phyloP scores from a whole-genome alignment of 2,113 vertebrate genomes.

The Myotis brandtii region DNA sequence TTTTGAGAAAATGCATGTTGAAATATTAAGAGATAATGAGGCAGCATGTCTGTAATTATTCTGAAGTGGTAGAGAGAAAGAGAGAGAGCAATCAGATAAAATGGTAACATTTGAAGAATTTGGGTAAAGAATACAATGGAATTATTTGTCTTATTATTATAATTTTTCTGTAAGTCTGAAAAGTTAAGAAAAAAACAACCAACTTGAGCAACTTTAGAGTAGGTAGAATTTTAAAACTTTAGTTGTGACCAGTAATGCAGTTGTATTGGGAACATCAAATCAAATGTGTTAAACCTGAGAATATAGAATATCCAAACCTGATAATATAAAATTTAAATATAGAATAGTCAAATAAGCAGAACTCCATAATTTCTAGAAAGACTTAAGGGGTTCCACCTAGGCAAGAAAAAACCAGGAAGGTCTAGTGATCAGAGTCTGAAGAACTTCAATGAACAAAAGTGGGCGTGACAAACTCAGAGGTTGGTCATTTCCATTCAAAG shows the following conservation, averaged over 20 bases:
- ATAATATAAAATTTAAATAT: background rate
- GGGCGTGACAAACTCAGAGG: background rate
- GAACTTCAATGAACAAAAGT: background rate
- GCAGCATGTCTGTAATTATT: background rate
- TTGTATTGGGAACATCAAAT: background rate
- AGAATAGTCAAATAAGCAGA: background rate
- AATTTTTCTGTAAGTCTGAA: background rate
- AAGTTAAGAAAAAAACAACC: background rate
- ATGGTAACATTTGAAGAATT: background rate
- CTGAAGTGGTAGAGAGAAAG: background rate
- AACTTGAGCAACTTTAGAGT: background rate
- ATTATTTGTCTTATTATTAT: background rate
- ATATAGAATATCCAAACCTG: background rate
- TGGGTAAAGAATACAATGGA: background rate
- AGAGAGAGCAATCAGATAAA: background rate
- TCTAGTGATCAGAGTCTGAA: background rate
- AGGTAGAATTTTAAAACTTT: background rate
- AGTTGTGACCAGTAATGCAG: background rate
- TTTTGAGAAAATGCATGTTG: background rate
- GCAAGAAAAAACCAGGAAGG: background rate
- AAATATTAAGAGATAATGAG: background rate
- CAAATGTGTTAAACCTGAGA: background rate
- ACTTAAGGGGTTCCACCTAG: background rate
- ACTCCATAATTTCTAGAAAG: background rate
- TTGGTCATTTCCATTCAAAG: background rate